Evolutionary conservation across 2,888 invertebrate genomes (phyloP), one percentile per base, ranked within the genome.

Genomic region (Nemapogon koenigi): DNA sequence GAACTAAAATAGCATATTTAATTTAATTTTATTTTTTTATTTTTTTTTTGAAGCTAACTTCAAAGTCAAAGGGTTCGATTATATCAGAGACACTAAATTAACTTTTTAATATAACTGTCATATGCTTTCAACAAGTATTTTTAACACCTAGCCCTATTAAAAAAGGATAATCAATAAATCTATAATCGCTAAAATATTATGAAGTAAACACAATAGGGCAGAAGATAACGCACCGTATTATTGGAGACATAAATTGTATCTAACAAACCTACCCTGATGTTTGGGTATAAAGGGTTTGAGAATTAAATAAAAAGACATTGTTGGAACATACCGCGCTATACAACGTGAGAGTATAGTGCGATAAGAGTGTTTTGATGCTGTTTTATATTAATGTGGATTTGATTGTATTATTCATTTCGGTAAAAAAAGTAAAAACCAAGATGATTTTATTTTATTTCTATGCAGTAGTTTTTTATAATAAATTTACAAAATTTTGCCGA

Each of bases 121-220:
- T 22, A 22, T 6, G 6, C 8, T 8, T 22, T 22, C 6, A 22
- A 8, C 22, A 7, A 22, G 8, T 8, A 7, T 7, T 22, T 7
- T 22, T 7, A 22, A 22, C 6, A 22, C 22, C 8, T 6, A 22
- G 8, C 6, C 22, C 6, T 7, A 28, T 7, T 11, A 28, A 31
- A 31, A 31, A 31, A 31, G 3, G 15, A n/a, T 14, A 6, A 28
- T 25, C 51, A 54, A 75, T 76, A 76, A 75, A 73, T 76, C 65
- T 59, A 43, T 33, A 49, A 38, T 57, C 58, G 59, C 69, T 68
- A 61, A 66, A 75, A 73, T 76, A 75, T 76, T 76, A 66, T 76
- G 78, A 76, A 61, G 62, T 62, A 37, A 42, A 40, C 40, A 64
- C 59, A 69, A 67, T 52, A 27, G 11, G 4, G 4, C 16, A 22